phyloP scores from a whole-genome alignment of 2,797 vertebrate species.

The Lithobates sylvaticus region DNA sequence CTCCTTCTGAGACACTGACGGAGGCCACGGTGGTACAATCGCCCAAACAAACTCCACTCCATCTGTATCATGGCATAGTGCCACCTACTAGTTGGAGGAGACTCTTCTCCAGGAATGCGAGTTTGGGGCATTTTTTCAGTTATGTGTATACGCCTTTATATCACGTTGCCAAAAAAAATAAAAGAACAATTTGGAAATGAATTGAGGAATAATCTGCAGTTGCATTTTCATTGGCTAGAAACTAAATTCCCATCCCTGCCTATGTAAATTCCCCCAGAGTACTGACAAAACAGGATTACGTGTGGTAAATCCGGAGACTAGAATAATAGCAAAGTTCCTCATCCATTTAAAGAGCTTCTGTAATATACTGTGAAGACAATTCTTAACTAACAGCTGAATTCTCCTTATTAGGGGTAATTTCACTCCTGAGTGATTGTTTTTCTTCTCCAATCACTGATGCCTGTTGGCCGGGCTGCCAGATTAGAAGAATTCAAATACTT shows the following conservation, averaged over 20 bases:
- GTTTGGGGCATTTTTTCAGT: not conserved
- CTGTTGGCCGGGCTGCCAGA: slow-evolving; percentile 9
- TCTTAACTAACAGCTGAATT: not conserved
- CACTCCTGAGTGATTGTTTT: slow-evolving; percentile 20
- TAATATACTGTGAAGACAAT: not conserved
- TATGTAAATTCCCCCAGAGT: not conserved
- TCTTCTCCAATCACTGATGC: slow-evolving; percentile 20
- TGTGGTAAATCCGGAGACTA: not conserved
- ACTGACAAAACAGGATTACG: not conserved
- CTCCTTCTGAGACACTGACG: too few relatives aligned
- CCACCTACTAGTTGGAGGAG: too few relatives aligned
- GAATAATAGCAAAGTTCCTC: not conserved
- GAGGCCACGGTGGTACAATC: too few relatives aligned
- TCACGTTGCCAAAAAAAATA: not conserved
- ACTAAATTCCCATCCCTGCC: not conserved
- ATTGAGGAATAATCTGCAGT: not conserved
- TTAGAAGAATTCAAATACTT: slow-evolving; percentile 15
- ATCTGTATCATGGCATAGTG: too few relatives aligned
- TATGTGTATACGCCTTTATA: not conserved
- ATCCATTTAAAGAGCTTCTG: not conserved
- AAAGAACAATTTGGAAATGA: not conserved
- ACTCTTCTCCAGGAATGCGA: too few relatives aligned
- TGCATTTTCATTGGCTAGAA: not conserved
- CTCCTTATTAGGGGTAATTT: slow-evolving; percentile 28
- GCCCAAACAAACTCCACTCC: too few relatives aligned